These are phyloP conservation scores for Argyrosomus japonicus DNA, from an alignment of 2,113 vertebrate genomes.

Conservation along the genomic window DNA sequence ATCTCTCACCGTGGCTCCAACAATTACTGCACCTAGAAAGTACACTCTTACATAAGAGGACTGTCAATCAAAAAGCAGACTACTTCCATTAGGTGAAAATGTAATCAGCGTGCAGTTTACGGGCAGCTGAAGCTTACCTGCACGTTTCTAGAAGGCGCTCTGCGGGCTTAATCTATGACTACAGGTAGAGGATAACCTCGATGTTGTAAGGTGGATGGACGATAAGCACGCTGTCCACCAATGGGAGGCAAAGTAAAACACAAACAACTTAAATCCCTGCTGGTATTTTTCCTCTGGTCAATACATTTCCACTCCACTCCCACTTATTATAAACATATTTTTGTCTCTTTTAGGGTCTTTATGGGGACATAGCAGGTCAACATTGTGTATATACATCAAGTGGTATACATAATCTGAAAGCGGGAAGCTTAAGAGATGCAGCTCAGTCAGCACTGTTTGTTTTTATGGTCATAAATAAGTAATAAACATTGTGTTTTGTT, in stretches of 20 bases:
- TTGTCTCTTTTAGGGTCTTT: no score
- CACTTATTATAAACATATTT: no score
- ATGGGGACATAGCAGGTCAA: no score
- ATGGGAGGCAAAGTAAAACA: background rate
- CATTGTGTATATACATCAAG: no score
- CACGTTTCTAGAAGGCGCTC: conserved; percentile 39
- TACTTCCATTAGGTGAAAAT: conserved; percentile 37
- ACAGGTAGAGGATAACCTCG: conserved; percentile 41
- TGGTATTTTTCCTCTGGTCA: background rate
- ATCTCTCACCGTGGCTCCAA: conserved; percentile 7
- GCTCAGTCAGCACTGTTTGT: no score
- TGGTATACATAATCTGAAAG: no score
- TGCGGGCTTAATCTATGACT: conserved; percentile 47
- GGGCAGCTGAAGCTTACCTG: conserved; percentile 34
- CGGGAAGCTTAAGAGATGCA: no score
- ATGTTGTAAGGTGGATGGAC: conserved; percentile 19
- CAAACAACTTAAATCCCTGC: background rate
- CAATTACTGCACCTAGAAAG: conserved; percentile 29
- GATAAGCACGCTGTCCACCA: background rate
- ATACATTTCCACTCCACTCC: no score
- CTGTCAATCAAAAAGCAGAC: conserved; percentile 27
- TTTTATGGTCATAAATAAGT: no score
- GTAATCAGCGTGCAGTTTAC: conserved; percentile 36
- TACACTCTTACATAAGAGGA: conserved; percentile 45
- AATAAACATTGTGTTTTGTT: no score